These are phyloP conservation scores for Drosophila percnosoma DNA, from an alignment of 2,888 invertebrate species.

Conservation along the genomic window DNA sequence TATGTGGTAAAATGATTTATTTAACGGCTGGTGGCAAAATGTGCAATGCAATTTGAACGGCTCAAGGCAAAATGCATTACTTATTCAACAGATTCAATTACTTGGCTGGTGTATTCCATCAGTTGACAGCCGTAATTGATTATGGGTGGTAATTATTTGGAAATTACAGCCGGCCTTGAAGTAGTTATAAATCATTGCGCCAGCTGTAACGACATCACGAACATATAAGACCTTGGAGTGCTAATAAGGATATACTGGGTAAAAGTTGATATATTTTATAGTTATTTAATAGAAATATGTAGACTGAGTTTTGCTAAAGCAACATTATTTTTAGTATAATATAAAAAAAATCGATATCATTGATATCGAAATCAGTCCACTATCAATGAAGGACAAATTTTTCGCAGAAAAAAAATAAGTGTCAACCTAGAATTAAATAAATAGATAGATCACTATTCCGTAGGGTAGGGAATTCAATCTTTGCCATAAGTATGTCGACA, in stretches of 20 bases:
- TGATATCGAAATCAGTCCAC: neutral
- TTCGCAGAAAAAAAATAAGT: neutral
- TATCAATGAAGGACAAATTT: neutral
- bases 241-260: neutral
- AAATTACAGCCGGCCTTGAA: neutral
- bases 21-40: neutral
- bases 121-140: constrained; percentile 8
- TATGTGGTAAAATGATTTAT: constrained; percentile 39
- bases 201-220: neutral
- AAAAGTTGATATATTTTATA: neutral
- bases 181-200: neutral
- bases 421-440: neutral
- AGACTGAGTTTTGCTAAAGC: neutral
- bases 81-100: constrained; percentile 28
- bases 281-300: neutral
- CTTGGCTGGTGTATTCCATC: neutral
- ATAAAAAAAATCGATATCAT: neutral
- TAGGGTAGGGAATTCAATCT: neutral
- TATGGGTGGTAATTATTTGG: neutral
- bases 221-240: neutral
- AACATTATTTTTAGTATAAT: neutral
- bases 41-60: neutral
- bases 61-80: constrained; percentile 13
- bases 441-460: too few species aligned
- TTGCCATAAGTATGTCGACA: neutral